Evolutionary conservation across 2,888 invertebrate genomes (phyloP).

Genomic region (Napeogenes inachia): DNA sequence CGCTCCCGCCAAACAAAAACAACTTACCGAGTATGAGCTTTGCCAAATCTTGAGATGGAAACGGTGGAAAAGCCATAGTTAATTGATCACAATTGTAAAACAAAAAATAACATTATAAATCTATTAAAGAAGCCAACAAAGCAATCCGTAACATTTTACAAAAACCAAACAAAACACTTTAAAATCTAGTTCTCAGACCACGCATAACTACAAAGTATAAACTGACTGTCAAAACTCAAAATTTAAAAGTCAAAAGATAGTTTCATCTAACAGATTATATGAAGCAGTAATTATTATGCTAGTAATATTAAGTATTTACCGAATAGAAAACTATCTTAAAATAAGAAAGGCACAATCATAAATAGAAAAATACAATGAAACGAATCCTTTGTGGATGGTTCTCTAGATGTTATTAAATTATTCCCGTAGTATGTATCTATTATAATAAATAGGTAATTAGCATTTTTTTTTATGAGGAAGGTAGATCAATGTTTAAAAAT

Average conservation of each 20-base stretch:
- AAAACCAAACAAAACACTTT: constrained; percentile 21
- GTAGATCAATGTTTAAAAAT: too few species aligned
- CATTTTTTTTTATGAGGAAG: too few species aligned
- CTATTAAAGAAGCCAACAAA: constrained; percentile 22
- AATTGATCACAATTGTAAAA: constrained; percentile 6
- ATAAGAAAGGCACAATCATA: too few species aligned
- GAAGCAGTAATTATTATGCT: not conserved
- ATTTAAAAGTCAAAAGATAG: constrained; percentile 6
- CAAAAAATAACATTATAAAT: constrained; percentile 8
- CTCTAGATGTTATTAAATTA: too few species aligned
- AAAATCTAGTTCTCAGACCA: constrained; percentile 16
- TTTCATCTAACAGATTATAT: constrained; percentile 4
- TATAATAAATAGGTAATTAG: too few species aligned
- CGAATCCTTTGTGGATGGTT: too few species aligned
- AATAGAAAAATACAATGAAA: too few species aligned
- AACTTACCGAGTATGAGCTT: constrained; percentile 68
- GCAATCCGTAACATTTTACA: constrained; percentile 12
- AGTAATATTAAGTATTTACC: not conserved
- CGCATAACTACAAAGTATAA: constrained; percentile 9
- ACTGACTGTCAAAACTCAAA: constrained; percentile 4
- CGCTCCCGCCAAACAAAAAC: constrained; percentile 64
- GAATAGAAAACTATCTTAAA: not conserved
- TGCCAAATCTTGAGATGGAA: constrained; percentile 67
- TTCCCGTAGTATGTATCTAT: too few species aligned
- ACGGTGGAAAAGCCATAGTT: constrained; percentile 60